These are phyloP conservation scores for Oplegnathus fasciatus DNA, from an alignment of 2,113 vertebrate species.

Conservation along the genomic window DNA sequence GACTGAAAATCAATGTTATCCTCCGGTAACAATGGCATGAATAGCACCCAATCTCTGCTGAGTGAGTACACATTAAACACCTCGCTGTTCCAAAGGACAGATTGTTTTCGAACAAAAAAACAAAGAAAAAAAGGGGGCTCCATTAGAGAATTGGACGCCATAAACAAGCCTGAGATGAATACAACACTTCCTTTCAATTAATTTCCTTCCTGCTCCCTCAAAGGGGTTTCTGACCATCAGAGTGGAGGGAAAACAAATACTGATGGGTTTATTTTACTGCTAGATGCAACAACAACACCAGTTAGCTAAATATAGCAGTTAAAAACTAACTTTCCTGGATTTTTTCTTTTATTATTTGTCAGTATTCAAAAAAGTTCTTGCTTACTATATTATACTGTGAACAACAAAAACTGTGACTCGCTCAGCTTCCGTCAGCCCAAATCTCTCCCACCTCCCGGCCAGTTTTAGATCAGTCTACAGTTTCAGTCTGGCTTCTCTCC, in stretches of 20 bases:
- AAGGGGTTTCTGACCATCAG: constrained; percentile 19
- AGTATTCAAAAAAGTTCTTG: neutral
- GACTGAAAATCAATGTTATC: constrained; percentile 82
- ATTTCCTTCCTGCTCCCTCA: constrained; percentile 29
- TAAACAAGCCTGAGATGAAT: constrained; percentile 59
- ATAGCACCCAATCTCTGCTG: constrained; percentile 73
- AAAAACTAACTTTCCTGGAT: neutral
- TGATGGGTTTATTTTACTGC: neutral
- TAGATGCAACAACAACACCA: neutral
- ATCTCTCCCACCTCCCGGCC: constrained; percentile 7
- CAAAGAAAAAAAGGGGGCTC: constrained; percentile 43
- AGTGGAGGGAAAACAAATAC: constrained; percentile 20
- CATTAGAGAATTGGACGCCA: constrained; percentile 68
- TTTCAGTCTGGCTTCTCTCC: constrained; percentile 64
- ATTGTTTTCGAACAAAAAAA: constrained; percentile 49
- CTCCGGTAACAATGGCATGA: constrained; percentile 77
- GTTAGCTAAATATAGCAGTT: neutral
- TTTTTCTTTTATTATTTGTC: neutral
- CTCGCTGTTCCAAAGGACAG: constrained; percentile 70
- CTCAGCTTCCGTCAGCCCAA: constrained; percentile 18
- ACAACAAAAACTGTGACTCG: constrained; percentile 25
- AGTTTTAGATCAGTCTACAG: constrained; percentile 49
- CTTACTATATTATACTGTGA: neutral
- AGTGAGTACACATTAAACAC: constrained; percentile 76
- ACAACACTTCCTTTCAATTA: constrained; percentile 56